phyloP scores from a whole-genome alignment of 2,113 vertebrate species.

The Alouatta palliata region DNA sequence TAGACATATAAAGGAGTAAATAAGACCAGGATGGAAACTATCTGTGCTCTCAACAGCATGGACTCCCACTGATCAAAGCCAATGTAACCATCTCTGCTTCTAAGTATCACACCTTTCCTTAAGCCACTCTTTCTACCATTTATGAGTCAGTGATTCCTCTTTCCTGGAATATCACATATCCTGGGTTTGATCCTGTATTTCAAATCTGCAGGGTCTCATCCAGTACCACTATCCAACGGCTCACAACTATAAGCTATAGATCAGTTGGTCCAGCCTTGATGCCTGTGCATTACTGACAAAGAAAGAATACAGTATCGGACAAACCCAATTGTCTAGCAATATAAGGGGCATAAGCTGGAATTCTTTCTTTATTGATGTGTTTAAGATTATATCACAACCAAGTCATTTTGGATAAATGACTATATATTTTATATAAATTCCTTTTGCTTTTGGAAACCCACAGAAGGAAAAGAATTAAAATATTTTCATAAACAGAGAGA shows the following conservation, averaged over 20 bases:
- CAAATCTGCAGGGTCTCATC: background rate
- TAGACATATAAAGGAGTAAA: background rate
- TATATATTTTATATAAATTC: background rate
- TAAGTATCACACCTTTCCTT: background rate
- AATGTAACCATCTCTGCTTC: background rate
- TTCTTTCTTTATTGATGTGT: background rate
- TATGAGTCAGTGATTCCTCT: background rate
- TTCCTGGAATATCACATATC: background rate
- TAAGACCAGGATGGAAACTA: background rate
- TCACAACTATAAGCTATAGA: background rate
- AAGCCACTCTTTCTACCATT: background rate
- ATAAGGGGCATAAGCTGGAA: background rate
- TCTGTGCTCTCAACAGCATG: background rate
- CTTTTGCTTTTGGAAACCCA: background rate
- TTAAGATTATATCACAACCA: background rate
- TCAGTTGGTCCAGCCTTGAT: background rate
- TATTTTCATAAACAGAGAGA: background rate
- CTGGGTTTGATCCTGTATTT: background rate
- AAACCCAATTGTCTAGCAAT: background rate
- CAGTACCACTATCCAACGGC: background rate
- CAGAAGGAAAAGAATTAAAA: background rate
- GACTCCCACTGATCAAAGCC: background rate
- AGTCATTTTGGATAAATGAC: background rate
- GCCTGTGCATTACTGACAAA: background rate
- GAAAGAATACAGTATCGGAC: background rate